Percentiles rank a stretch among this genome's conserved stretches.
phyloP scores from a whole-genome alignment of 2,888 invertebrate genomes.

The Drosophila paramelanica region DNA sequence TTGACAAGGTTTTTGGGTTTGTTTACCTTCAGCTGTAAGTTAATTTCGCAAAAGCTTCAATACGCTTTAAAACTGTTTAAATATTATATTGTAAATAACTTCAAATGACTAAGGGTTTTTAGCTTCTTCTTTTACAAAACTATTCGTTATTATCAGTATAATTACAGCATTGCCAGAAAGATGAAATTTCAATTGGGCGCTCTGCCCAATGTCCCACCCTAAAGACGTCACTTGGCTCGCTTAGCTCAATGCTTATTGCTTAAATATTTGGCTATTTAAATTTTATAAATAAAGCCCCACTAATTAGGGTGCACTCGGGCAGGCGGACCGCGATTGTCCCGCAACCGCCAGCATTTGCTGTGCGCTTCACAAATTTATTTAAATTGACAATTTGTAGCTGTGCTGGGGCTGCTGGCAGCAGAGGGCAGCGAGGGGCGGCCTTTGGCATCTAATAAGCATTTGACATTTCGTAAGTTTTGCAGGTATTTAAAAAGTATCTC shows the following conservation, averaged over 20 bases:
- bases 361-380: slow-evolving; percentile 56
- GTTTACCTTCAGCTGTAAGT: no score
- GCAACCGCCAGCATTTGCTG: slow-evolving; percentile 36
- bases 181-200: background rate
- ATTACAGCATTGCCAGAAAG: background rate
- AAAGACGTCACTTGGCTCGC: slow-evolving; percentile 1
- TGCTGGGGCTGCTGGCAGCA: background rate
- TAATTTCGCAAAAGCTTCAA: no score
- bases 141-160: background rate
- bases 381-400: slow-evolving; percentile 72
- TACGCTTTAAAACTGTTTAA: no score
- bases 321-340: slow-evolving; percentile 28
- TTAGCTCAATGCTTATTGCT: slow-evolving; percentile 20
- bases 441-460: slow-evolving; percentile 71
- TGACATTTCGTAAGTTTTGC: slow-evolving; percentile 66
- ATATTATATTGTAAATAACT: no score
- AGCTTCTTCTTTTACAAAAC: no score
- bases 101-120: no score
- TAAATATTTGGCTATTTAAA: slow-evolving; percentile 29
- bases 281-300: slow-evolving; percentile 51
- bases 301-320: slow-evolving; percentile 69
- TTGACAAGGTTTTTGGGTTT: no score
- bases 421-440: slow-evolving; percentile 11
- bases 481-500: slow-evolving; percentile 41
- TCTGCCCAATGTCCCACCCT: background rate